A percentile compares a stretch with the other conserved stretches of the same genome.
Conservation (phyloP, 1,140 invertebrate species). For the Telenomus remus region DNA sequence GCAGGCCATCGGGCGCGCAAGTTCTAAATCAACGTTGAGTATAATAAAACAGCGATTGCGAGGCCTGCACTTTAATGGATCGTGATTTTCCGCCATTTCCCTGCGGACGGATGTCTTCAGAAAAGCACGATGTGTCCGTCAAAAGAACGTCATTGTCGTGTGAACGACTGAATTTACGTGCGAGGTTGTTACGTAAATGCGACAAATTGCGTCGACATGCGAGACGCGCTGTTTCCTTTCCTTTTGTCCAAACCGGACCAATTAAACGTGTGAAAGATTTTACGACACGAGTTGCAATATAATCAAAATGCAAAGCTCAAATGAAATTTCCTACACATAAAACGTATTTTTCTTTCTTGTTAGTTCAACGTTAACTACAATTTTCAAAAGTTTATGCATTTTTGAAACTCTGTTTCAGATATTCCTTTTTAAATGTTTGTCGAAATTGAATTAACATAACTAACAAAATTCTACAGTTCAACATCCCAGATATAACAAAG, state of each 20-base stretch:
- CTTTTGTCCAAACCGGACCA: neutral
- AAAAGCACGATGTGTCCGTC: slow-evolving; percentile 16
- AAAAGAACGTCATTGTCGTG: slow-evolving; percentile 16
- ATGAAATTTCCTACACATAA: too few relatives aligned
- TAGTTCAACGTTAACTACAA: too few relatives aligned
- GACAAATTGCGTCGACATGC: slow-evolving; percentile 32
- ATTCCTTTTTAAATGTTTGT: too few relatives aligned
- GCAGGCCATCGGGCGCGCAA: slow-evolving; percentile 58
- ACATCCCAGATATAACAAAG: too few relatives aligned
- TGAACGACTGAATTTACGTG: slow-evolving; percentile 7
- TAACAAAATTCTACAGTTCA: too few relatives aligned
- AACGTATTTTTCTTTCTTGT: too few relatives aligned
- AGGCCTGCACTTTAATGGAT: slow-evolving; percentile 66
- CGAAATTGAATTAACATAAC: too few relatives aligned
- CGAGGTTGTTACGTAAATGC: slow-evolving; percentile 13
- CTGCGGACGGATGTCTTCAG: slow-evolving; percentile 4
- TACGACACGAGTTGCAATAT: too few relatives aligned
- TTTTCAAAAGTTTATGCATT: too few relatives aligned
- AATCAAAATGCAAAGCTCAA: too few relatives aligned
- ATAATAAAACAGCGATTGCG: slow-evolving; percentile 69
- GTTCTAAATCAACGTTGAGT: slow-evolving; percentile 72
- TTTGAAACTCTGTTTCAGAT: too few relatives aligned
- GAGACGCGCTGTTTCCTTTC: slow-evolving; percentile 7
- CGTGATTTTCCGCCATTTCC: slow-evolving; percentile 61
- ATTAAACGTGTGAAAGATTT: too few relatives aligned